Base-by-base conservation (phyloP, 2,113 vertebrate species). In the Mirza zaza region DNA sequence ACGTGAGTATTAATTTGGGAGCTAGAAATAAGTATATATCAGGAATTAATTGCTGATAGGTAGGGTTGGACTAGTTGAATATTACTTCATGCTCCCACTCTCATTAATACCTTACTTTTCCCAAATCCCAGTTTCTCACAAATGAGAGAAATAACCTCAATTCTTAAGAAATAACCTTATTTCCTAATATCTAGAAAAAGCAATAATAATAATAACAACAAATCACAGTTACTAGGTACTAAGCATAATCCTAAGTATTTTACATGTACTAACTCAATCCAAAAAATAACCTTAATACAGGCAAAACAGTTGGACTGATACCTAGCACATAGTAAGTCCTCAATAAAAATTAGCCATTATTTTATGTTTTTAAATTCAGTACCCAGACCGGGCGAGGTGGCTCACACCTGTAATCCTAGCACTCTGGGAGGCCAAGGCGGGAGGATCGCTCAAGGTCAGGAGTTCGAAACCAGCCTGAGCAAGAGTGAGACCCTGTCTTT, bases 101-200 rank as follows among this genome's bases (percentile, higher is more conserved):
- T 73, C 15, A 84, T 80, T 52, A 75, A 27, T 14, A 50, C 29
- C 39, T 85, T 76, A 36, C 42, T 75, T 57, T 67, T 48, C 25
- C 13, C 79, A 39, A 67, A 10, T 82, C 21, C n/a, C 81, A 18
- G 68, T 87, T 75, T 91, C 87, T 82, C 67, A 76, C 48, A 79
- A 63, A 55, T 85, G 36, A 96, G 36, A 96, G n/a, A 94, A 55
- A 79, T 80, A 90, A 93, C 71, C 45, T 93, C 14, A 61, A 42
- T 81, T 80, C 36, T 27, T 86, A 86, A 91, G 15, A 93, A 36
- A 90, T 77, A n/a, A 29, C 36, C 20, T 90, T 25, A 50, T 23
- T 90, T 68, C 83, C 82, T 91, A 70, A 59, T 76, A 81, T 91
- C 50, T 48, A 76, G 57, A 27, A 75, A 76, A 87, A 45, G 11